Evolutionary conservation across 2,113 vertebrate species (phyloP), one percentile per base, ranked within the genome.

Genomic region (Dendropsophus ebraccatus): DNA sequence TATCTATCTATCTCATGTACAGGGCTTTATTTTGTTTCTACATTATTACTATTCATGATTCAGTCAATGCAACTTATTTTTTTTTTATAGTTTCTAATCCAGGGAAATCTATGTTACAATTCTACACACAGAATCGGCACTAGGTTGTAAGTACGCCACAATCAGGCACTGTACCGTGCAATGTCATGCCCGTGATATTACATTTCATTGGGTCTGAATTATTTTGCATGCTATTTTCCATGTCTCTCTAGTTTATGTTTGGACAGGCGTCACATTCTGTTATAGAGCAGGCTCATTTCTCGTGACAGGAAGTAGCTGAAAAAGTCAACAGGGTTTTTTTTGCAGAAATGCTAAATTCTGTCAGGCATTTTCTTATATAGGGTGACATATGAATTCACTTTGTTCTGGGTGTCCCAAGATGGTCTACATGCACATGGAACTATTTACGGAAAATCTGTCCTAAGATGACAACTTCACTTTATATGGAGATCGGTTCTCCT

Each of bases 391-490:
- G 67, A 70, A 70, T 70, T 70, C 67, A 17, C 67, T 37, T 70
- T 70, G 67, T 37, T 70, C 67, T 70, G 32, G 32, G 7, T 41
- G 17, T 37, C 67, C 65, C 67, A 23, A 12, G 32, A 37, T 14
- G 35, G 67, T 70, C 67, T 70, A 37, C 32, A 35, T 37, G 9
- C 67, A 70, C 67, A 70, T 70, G 67, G 67, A 37, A 70, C 32
- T 23, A 28, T 70, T 70, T 70, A 70, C 8, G 19, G 67, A 37
- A 17, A 35, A 35, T 35, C 30, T 69, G 65, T 35, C 65, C 35
- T 32, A 69, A 21, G 67, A 37, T 37, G 32, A 70, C 67, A 70
- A 70, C 67, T 70, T 70, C 67, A 70, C 67, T 70, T 41, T 37
- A 37, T 37, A 70, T 70, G 30, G 8, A 37, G 23, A 1, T 41